A percentile compares a stretch with the other conserved stretches of the same genome.
Conservation (phyloP, 2,113 vertebrate species). For the Nycticryphes semicollaris region DNA sequence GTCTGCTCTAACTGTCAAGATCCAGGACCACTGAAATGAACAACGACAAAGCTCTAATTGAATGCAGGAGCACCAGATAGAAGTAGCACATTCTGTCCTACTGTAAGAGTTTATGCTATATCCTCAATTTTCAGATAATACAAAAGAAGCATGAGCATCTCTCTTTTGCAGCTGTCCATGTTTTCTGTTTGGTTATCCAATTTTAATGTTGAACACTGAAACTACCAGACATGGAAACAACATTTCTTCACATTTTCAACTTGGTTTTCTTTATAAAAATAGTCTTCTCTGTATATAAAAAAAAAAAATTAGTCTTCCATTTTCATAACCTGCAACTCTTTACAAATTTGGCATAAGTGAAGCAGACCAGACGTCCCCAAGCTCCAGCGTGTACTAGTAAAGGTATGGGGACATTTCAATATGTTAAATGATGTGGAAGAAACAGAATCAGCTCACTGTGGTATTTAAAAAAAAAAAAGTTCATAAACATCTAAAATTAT, state of each 20-base stretch:
- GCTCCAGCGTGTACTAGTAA: background rate
- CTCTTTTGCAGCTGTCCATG: background rate
- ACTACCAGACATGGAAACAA: background rate
- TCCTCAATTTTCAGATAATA: background rate
- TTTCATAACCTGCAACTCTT: background rate
- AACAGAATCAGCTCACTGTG: background rate
- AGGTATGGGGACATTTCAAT: background rate
- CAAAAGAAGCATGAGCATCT: background rate
- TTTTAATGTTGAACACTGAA: background rate
- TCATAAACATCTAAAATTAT: background rate
- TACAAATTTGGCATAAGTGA: background rate
- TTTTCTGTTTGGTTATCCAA: background rate
- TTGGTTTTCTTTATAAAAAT: background rate
- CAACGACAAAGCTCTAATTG: constrained; percentile 3
- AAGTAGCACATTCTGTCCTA: constrained; percentile 2
- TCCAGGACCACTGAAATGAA: background rate
- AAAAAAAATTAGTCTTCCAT: background rate
- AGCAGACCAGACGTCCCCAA: background rate
- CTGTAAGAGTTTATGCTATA: background rate
- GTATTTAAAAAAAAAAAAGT: background rate
- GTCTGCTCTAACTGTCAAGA: background rate
- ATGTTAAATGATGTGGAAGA: background rate
- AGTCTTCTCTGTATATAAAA: background rate
- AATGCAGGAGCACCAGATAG: background rate
- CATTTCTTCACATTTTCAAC: background rate